Evolutionary conservation across 2,888 invertebrate species (phyloP).

Genomic region (Allacma fusca): DNA sequence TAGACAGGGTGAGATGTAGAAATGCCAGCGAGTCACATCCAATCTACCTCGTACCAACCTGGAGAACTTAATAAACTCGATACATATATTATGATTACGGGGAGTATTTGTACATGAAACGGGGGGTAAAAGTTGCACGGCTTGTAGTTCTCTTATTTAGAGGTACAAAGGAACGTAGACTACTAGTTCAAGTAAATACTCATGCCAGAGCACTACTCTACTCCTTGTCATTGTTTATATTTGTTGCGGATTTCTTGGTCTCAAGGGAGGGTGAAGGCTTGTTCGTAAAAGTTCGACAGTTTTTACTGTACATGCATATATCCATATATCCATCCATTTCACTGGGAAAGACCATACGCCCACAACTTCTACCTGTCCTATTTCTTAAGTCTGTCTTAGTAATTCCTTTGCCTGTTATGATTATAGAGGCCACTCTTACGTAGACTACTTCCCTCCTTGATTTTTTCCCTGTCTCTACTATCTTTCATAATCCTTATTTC

Average conservation of each 20-base stretch:
- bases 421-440: no score
- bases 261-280: not conserved
- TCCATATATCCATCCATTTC: not conserved
- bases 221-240: slow-evolving; percentile 5
- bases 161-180: not conserved
- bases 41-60: no score
- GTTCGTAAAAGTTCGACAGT: not conserved
- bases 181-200: not conserved
- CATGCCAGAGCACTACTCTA: not conserved
- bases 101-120: no score
- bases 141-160: not conserved
- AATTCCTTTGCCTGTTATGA: no score
- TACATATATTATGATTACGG: no score
- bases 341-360: not conserved
- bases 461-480: no score
- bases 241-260: not conserved
- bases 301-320: not conserved
- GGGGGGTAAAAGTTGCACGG: no score
- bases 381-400: no score
- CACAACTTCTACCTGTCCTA: not conserved
- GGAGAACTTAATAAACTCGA: no score
- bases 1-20: not conserved
- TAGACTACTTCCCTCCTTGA: no score
- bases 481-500: no score
- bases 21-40: not conserved